A percentile compares a stretch with the other conserved stretches of the same genome.
phyloP scores from a whole-genome alignment of 2,797 vertebrate genomes.

The Triplophysa yarkandensis region DNA sequence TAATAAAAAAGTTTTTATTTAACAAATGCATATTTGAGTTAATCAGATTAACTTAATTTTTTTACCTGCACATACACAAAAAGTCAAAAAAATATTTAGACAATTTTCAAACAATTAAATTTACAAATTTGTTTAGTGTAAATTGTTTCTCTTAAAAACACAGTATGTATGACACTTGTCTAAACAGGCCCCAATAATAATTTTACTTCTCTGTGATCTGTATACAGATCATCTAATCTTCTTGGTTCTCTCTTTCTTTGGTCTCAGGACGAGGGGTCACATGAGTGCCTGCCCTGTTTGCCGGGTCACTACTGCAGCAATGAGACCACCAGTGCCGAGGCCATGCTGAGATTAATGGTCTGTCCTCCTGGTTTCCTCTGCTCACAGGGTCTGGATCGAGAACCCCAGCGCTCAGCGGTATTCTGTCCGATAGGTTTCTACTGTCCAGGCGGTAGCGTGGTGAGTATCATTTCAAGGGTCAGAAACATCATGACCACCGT shows the following conservation, averaged over 20 bases:
- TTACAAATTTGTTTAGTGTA: no score
- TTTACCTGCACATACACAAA: no score
- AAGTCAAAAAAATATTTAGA: no score
- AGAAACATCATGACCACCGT: conserved; percentile 1
- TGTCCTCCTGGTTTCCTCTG: conserved; percentile 87
- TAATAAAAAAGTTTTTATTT: no score
- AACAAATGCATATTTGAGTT: no score
- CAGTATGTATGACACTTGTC: no score
- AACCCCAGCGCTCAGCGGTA: conserved; percentile 77
- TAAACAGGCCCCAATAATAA: no score
- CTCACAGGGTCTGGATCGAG: conserved; percentile 78
- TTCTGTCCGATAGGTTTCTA: conserved; percentile 87
- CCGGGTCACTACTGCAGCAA: conserved; percentile 86
- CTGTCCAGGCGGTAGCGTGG: conserved; percentile 80
- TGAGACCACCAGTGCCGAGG: conserved; percentile 82
- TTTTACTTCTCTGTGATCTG: not conserved
- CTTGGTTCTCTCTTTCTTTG: not conserved
- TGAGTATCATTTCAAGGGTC: conserved; percentile 68
- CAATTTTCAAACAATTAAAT: no score
- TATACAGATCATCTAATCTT: not conserved
- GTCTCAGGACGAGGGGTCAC: conserved; percentile 79
- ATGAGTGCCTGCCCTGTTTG: conserved; percentile 78
- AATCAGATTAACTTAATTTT: no score
- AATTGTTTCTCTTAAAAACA: no score
- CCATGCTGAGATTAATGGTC: conserved; percentile 82